These are phyloP conservation scores for Poeciliopsis turrubarensis DNA, from an alignment of 2,113 vertebrate genomes.

Conservation along the genomic window DNA sequence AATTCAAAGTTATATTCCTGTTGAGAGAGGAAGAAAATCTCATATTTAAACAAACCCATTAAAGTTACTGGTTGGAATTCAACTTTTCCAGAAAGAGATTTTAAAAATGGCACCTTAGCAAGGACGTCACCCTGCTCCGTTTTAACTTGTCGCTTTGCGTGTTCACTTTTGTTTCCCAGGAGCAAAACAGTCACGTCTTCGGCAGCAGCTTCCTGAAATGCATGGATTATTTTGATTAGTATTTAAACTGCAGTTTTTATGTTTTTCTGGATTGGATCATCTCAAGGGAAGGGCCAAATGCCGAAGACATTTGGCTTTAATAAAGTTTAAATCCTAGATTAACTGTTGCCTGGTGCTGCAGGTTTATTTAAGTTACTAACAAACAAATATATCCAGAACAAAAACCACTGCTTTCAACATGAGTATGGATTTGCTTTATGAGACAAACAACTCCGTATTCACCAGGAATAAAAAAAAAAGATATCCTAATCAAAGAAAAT, in stretches of 20 bases:
- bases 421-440: background rate
- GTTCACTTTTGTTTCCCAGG: conserved; percentile 91
- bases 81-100: background rate
- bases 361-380: background rate
- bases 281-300: background rate
- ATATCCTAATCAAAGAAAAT: background rate
- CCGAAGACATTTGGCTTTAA: background rate
- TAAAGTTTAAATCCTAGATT: background rate
- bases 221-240: conserved; percentile 7
- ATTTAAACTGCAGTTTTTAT: background rate
- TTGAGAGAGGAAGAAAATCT: conserved; percentile 7
- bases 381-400: background rate
- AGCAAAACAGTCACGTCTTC: conserved; percentile 81
- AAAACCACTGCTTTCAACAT: background rate
- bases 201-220: conserved; percentile 81
- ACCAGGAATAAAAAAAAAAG: background rate
- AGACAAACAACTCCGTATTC: background rate
- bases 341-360: background rate
- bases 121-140: conserved; percentile 78
- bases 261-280: background rate
- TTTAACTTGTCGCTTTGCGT: conserved; percentile 78
- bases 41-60: background rate
- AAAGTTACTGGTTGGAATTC: background rate
- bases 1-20: conserved; percentile 87
- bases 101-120: conserved; percentile 80